These are phyloP conservation scores for Epirrhoe alternata DNA, from an alignment of 2,888 invertebrate species.

Conservation along the genomic window DNA sequence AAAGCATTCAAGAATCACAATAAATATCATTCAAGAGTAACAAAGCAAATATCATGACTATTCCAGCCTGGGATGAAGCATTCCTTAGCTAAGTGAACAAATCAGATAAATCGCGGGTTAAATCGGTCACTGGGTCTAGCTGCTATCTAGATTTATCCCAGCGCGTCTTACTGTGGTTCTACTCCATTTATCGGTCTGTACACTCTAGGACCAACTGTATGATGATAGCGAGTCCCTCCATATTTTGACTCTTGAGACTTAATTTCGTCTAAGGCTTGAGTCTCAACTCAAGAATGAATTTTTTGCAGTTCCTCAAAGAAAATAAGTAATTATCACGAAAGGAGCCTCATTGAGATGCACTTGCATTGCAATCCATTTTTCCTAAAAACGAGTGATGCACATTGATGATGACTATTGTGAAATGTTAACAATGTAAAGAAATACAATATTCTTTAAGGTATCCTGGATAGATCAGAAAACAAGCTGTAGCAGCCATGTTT, in stretches of 20 bases:
- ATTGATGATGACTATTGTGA: no score
- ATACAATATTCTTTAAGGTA: neutral
- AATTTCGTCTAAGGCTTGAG: no score
- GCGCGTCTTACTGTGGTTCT: slow-evolving; percentile 30
- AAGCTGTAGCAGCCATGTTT: slow-evolving; percentile 5
- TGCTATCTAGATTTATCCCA: slow-evolving; percentile 37
- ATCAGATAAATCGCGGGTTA: slow-evolving; percentile 39
- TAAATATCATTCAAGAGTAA: neutral
- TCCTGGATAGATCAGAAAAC: neutral
- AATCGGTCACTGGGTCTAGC: slow-evolving; percentile 40
- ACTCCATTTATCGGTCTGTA: slow-evolving; percentile 22
- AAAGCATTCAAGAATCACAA: neutral
- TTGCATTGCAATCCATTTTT: no score
- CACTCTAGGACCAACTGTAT: neutral
- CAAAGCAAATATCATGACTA: neutral
- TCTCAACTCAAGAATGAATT: no score
- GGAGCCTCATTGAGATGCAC: no score
- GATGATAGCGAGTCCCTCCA: slow-evolving; percentile 1
- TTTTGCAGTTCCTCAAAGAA: no score
- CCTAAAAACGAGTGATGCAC: no score
- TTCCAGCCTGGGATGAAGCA: slow-evolving; percentile 14
- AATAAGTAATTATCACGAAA: no score
- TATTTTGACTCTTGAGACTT: neutral
- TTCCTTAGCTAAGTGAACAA: slow-evolving; percentile 28
- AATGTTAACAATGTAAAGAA: no score